phyloP scores from a whole-genome alignment of 2,888 invertebrate species.

The Melanargia galathea region DNA sequence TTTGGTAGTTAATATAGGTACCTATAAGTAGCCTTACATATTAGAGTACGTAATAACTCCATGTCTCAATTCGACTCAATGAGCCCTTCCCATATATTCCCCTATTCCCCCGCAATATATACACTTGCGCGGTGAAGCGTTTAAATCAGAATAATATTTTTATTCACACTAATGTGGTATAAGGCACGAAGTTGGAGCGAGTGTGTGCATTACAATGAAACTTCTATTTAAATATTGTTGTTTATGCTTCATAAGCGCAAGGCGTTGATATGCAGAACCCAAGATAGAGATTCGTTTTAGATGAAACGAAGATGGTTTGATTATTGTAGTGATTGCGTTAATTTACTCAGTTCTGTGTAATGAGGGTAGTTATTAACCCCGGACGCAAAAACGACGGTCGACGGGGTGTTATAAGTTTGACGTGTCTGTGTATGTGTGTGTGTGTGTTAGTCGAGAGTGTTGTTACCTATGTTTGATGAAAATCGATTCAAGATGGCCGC shows the following conservation, averaged over 20 bases:
- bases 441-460: too few relatives aligned
- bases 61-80: not conserved
- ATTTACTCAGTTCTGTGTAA: not conserved
- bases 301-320: not conserved
- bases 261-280: not conserved
- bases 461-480: too few relatives aligned
- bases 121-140: not conserved
- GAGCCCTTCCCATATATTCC: not conserved
- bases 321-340: not conserved
- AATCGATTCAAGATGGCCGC: too few relatives aligned
- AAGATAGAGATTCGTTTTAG: not conserved
- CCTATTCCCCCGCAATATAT: not conserved
- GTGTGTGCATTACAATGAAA: slow-evolving; percentile 6
- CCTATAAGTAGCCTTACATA: too few relatives aligned
- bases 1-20: not conserved
- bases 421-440: too few relatives aligned
- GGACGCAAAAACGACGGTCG: too few relatives aligned
- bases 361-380: too few relatives aligned
- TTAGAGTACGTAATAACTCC: not conserved
- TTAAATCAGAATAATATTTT: slow-evolving; percentile 15
- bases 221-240: slow-evolving; percentile 12
- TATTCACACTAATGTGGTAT: not conserved
- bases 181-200: not conserved
- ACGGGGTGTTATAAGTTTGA: too few relatives aligned
- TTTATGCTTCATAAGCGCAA: slow-evolving; percentile 7